phyloP scores from a whole-genome alignment of 2,888 invertebrate species.

The Lysandra coridon region DNA sequence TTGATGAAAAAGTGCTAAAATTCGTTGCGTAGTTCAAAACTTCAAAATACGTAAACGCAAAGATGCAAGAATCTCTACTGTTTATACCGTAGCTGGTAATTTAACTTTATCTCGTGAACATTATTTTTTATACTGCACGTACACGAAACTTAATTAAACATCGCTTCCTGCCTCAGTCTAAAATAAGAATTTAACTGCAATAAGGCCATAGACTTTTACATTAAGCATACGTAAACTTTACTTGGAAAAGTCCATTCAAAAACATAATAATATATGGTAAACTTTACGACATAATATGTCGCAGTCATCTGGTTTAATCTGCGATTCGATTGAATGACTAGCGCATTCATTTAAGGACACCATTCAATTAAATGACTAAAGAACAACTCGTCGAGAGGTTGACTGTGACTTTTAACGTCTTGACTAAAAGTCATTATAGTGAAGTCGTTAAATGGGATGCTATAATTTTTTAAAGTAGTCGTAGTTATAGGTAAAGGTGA shows the following conservation, averaged over 20 bases:
- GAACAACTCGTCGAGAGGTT: no score
- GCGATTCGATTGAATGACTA: no score
- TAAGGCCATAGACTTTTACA: neutral
- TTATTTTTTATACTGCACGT: neutral
- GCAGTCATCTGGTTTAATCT: no score
- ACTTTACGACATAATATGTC: no score
- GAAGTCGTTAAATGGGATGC: no score
- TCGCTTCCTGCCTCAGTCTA: neutral
- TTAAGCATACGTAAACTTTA: neutral
- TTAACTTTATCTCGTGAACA: neutral
- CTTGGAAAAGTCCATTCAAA: neutral
- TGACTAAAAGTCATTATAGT: no score
- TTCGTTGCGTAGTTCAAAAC: neutral
- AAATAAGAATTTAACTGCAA: conserved; percentile 1
- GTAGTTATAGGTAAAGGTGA: no score
- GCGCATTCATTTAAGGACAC: no score
- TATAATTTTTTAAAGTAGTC: no score
- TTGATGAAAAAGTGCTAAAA: neutral
- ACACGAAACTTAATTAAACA: neutral
- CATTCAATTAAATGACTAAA: no score
- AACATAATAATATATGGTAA: no score
- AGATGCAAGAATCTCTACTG: neutral
- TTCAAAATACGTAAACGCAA: neutral
- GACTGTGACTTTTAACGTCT: no score
- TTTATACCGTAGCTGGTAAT: neutral